Percentiles rank a stretch among this genome's conserved stretches.
Evolutionary conservation across 2,113 vertebrate species (phyloP).

Genomic region (Pteropus alecto): DNA sequence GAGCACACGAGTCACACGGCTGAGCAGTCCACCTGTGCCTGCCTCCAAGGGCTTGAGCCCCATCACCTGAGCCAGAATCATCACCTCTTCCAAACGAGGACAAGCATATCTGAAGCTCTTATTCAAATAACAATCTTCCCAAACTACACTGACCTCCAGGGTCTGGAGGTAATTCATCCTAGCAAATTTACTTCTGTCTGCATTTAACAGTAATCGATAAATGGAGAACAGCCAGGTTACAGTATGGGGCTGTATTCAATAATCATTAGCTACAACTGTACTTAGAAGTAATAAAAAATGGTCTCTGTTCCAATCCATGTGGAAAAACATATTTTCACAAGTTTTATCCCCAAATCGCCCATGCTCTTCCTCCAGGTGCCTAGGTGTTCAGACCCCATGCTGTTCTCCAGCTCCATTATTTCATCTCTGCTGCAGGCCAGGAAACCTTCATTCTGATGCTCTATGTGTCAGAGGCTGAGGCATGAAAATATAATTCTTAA

Average conservation of each 20-base stretch:
- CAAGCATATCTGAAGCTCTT: not conserved
- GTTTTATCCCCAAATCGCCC: not conserved
- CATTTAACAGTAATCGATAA: not conserved
- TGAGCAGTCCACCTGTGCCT: not conserved
- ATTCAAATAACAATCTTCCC: not conserved
- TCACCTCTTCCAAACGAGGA: not conserved
- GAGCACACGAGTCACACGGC: not conserved
- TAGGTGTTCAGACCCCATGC: not conserved
- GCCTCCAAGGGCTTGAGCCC: not conserved
- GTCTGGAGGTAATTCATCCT: not conserved
- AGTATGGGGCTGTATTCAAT: not conserved
- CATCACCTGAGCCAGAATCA: not conserved
- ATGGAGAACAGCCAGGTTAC: not conserved
- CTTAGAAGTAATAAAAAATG: not conserved
- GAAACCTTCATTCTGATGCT: not conserved
- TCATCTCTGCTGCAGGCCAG: not conserved
- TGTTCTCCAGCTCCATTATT: not conserved
- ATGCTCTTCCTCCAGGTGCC: not conserved
- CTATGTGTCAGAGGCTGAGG: not conserved
- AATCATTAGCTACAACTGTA: not conserved
- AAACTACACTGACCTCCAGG: not conserved
- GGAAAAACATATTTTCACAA: not conserved
- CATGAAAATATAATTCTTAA: not conserved
- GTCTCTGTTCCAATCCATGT: not conserved
- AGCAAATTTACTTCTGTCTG: not conserved